These are phyloP conservation scores for Acanthosoma haemorrhoidale DNA, from an alignment of 2,888 invertebrate species.

Conservation along the genomic window DNA sequence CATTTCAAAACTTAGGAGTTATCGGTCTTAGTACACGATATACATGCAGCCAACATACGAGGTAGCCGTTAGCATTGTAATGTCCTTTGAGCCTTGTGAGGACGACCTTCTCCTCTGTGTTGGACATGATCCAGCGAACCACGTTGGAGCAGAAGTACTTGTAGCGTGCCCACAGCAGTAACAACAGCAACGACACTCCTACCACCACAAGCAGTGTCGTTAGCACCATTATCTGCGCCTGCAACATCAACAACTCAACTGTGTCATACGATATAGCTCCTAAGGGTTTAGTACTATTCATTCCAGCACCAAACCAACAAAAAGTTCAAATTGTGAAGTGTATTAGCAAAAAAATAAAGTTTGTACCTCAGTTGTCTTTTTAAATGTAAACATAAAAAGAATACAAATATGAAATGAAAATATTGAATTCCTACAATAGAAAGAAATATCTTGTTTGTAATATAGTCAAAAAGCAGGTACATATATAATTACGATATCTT, in stretches of 20 bases:
- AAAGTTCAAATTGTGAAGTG: too few species aligned
- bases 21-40: background rate
- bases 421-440: too few species aligned
- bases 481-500: too few species aligned
- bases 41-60: slow-evolving; percentile 50
- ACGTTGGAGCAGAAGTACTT: slow-evolving; percentile 12
- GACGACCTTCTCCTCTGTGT: slow-evolving; percentile 53
- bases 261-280: too few species aligned
- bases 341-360: background rate
- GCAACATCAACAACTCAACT: too few species aligned
- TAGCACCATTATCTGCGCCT: slow-evolving; percentile 26
- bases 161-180: slow-evolving; percentile 25
- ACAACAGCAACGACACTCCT: slow-evolving; percentile 22
- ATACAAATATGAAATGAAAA: too few species aligned
- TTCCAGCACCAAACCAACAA: too few species aligned
- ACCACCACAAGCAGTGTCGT: slow-evolving; percentile 20
- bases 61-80: slow-evolving; percentile 61
- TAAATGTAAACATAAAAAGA: too few species aligned
- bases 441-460: too few species aligned
- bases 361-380: too few species aligned
- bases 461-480: too few species aligned
- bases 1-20: background rate
- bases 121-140: slow-evolving; percentile 50
- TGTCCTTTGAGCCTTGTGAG: slow-evolving; percentile 52
- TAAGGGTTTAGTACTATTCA: too few species aligned